A percentile compares a stretch with the other conserved stretches of the same genome.
Conservation (phyloP, 2,888 invertebrate genomes). For the Pycnomerus fuliginosus region DNA sequence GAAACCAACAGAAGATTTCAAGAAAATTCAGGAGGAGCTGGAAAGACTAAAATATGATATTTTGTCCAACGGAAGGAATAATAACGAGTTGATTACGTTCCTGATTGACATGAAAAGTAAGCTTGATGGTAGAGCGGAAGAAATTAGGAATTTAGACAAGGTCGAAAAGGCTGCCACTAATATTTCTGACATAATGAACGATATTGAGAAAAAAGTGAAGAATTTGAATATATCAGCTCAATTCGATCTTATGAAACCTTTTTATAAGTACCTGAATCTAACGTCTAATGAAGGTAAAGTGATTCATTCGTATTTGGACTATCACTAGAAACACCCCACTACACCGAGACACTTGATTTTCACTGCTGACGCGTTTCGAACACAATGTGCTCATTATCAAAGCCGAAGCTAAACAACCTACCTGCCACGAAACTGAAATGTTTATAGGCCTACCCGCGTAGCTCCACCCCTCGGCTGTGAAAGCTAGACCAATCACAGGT, state of each 20-base stretch:
- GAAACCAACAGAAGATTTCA: constrained; percentile 37
- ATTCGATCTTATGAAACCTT: constrained; percentile 43
- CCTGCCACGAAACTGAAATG: too few relatives aligned
- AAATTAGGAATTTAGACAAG: constrained; percentile 27
- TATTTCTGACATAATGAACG: constrained; percentile 43
- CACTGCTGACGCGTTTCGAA: too few relatives aligned
- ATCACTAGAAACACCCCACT: too few relatives aligned
- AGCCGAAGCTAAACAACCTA: too few relatives aligned
- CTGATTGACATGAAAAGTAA: constrained; percentile 32
- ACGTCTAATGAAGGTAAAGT: constrained; percentile 41
- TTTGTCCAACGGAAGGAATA: constrained; percentile 46
- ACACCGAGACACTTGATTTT: too few relatives aligned
- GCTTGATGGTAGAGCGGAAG: constrained; percentile 24
- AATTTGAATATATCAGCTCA: constrained; percentile 43
- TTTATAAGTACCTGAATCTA: constrained; percentile 40
- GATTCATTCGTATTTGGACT: not conserved
- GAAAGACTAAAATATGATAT: constrained; percentile 55
- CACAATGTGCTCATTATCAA: too few relatives aligned
- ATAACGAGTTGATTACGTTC: constrained; percentile 39
- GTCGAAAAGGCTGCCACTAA: constrained; percentile 33
- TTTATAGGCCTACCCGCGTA: too few relatives aligned
- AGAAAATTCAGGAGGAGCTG: constrained; percentile 43
- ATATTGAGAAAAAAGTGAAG: constrained; percentile 41
- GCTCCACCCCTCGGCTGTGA: too few relatives aligned
- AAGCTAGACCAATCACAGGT: too few relatives aligned